Conservation (phyloP, 2,888 invertebrate genomes). For the Notodonta dromedarius region DNA sequence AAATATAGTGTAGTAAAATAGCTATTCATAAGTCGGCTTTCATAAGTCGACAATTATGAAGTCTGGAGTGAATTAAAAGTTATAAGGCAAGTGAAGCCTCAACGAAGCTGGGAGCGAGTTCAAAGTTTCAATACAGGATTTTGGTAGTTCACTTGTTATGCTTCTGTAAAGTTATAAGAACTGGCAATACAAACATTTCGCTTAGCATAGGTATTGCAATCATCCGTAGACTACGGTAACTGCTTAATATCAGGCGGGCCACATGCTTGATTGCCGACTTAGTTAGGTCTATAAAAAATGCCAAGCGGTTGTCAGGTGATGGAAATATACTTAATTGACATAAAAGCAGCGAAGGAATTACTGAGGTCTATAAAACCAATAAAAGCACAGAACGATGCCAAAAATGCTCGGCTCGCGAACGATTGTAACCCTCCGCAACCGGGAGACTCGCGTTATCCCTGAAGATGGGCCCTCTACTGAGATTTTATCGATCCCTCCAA, state of each 20-base stretch:
- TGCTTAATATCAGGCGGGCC: too few species aligned
- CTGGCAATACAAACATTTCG: too few species aligned
- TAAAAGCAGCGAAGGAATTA: neutral
- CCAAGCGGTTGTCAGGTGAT: too few species aligned
- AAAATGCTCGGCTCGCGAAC: neutral
- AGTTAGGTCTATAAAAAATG: too few species aligned
- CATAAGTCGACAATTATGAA: constrained; percentile 2
- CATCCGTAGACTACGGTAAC: too few species aligned
- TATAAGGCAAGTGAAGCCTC: neutral
- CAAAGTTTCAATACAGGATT: neutral
- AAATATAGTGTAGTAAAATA: too few species aligned
- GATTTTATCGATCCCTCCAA: constrained; percentile 43
- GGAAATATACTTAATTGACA: neutral
- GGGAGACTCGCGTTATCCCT: constrained; percentile 38
- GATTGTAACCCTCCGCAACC: constrained; percentile 39
- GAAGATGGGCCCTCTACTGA: constrained; percentile 36
- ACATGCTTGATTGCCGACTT: too few species aligned
- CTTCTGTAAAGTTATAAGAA: too few species aligned
- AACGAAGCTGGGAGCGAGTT: neutral
- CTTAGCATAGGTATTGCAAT: too few species aligned
- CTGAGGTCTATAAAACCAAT: neutral
- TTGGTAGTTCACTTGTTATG: neutral
- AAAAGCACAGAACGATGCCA: neutral
- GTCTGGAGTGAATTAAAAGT: neutral
- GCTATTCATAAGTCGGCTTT: neutral